These are phyloP conservation scores for Acipenser ruthenus DNA, from an alignment of 2,797 vertebrate species.

Conservation along the genomic window DNA sequence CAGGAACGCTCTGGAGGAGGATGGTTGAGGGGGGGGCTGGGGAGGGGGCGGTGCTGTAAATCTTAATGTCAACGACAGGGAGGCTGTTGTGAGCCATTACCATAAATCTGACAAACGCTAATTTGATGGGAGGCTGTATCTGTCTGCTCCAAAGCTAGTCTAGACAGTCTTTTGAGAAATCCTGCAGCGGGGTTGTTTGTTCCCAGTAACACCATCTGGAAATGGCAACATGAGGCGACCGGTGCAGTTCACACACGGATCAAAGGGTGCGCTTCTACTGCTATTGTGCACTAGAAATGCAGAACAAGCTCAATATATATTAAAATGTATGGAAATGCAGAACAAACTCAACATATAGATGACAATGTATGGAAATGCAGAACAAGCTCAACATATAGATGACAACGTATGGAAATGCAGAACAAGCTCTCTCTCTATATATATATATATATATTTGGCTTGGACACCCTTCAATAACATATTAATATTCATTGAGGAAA, in stretches of 20 bases:
- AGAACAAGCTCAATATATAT: too few species aligned
- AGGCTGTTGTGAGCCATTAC: slow-evolving; percentile 96
- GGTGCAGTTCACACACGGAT: slow-evolving; percentile 70
- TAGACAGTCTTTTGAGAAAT: slow-evolving; percentile 99
- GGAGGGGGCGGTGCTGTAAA: slow-evolving; percentile 70
- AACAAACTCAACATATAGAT: too few species aligned
- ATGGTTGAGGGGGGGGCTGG: slow-evolving; percentile 35
- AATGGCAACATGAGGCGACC: slow-evolving; percentile 83
- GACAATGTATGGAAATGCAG: too few species aligned
- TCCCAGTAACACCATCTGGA: slow-evolving; percentile 95
- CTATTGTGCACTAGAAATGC: too few species aligned
- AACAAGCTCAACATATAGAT: too few species aligned
- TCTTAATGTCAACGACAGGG: slow-evolving; percentile 97
- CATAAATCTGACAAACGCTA: slow-evolving; percentile 99
- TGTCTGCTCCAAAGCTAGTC: slow-evolving; percentile 98
- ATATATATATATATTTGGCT: too few species aligned
- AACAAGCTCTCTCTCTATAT: too few species aligned
- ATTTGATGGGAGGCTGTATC: slow-evolving; percentile 99
- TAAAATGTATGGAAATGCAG: too few species aligned
- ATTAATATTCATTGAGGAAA: too few species aligned
- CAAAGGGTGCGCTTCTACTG: too few species aligned
- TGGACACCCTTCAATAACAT: too few species aligned
- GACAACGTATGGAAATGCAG: too few species aligned
- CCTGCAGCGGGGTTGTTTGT: slow-evolving; percentile 93
- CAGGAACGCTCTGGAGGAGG: slow-evolving; percentile 29